Percentiles rank a stretch among this genome's conserved stretches.
phyloP scores from a whole-genome alignment of 2,888 invertebrate species.

The Ennomos quercinarius region DNA sequence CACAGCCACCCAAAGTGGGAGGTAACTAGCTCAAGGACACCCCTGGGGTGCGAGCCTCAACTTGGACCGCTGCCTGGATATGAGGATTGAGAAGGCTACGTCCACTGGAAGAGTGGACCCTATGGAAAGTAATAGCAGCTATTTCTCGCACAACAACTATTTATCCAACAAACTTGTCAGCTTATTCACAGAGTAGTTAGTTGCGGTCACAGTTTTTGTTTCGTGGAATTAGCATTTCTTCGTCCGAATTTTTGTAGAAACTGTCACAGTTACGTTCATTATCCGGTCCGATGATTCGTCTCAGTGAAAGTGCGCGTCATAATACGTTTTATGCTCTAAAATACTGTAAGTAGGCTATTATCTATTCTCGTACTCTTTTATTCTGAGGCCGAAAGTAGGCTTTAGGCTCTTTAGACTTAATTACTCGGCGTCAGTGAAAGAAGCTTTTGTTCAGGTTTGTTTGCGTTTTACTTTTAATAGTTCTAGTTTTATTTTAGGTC shows the following conservation, averaged over 20 bases:
- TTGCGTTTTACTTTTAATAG: constrained; percentile 30
- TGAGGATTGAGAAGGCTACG: too few species aligned
- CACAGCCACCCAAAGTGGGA: too few species aligned
- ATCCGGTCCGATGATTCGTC: constrained; percentile 55
- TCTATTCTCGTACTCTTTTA: constrained; percentile 12
- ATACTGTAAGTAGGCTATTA: constrained; percentile 31
- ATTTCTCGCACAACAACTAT: not conserved
- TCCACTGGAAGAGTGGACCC: too few species aligned
- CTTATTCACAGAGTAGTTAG: constrained; percentile 33
- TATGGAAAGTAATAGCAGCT: not conserved
- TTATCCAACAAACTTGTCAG: constrained; percentile 8
- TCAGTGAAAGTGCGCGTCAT: constrained; percentile 56
- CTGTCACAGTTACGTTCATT: constrained; percentile 57
- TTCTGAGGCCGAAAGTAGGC: constrained; percentile 27
- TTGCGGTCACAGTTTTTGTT: constrained; percentile 40
- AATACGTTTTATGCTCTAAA: constrained; percentile 46
- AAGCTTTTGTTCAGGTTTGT: constrained; percentile 25
- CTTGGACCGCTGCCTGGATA: too few species aligned
- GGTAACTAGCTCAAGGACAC: too few species aligned
- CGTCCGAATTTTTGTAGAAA: constrained; percentile 58
- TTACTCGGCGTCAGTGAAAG: constrained; percentile 9
- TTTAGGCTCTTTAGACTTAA: constrained; percentile 21
- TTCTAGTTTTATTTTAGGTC: constrained; percentile 20
- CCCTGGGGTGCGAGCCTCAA: too few species aligned
- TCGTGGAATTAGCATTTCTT: constrained; percentile 50